Evolutionary conservation across 2,797 vertebrate genomes (phyloP).

Genomic region (Taenioides sp.): DNA sequence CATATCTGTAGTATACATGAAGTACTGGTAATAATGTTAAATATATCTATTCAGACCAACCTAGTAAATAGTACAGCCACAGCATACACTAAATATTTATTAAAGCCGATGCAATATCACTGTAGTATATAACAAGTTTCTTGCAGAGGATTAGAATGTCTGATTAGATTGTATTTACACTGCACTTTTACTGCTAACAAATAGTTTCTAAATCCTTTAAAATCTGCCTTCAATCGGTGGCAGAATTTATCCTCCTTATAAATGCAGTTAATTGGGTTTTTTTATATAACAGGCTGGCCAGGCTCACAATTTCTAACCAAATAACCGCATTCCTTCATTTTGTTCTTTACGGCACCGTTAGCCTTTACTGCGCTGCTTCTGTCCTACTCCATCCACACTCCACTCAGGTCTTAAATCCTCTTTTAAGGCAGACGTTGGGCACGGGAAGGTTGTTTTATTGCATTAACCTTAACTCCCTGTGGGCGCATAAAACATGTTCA

Average conservation of each 20-base stretch:
- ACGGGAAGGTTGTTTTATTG: constrained; percentile 68
- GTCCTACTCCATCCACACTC: constrained; percentile 23
- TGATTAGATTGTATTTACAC: background rate
- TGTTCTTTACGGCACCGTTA: constrained; percentile 26
- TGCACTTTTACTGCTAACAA: constrained; percentile 45
- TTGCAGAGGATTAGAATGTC: background rate
- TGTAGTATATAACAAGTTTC: background rate
- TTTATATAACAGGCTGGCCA: constrained; percentile 27
- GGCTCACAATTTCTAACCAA: constrained; percentile 17
- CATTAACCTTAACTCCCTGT: constrained; percentile 69
- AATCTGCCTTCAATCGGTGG: constrained; percentile 41
- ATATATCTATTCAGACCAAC: background rate
- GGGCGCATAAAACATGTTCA: constrained; percentile 70
- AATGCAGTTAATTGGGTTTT: constrained; percentile 41
- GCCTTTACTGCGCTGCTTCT: constrained; percentile 21
- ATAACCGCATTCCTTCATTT: constrained; percentile 28
- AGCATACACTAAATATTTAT: background rate
- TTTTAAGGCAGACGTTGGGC: constrained; percentile 54
- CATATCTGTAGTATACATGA: background rate
- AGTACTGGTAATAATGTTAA: background rate
- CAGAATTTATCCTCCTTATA: constrained; percentile 38
- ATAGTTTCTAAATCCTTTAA: constrained; percentile 49
- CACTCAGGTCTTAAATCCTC: constrained; percentile 50
- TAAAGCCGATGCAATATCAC: background rate
- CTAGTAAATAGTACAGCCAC: too few species aligned